Base-by-base conservation (phyloP, 2,797 vertebrate genomes). In the Peromyscus aztecus region DNA sequence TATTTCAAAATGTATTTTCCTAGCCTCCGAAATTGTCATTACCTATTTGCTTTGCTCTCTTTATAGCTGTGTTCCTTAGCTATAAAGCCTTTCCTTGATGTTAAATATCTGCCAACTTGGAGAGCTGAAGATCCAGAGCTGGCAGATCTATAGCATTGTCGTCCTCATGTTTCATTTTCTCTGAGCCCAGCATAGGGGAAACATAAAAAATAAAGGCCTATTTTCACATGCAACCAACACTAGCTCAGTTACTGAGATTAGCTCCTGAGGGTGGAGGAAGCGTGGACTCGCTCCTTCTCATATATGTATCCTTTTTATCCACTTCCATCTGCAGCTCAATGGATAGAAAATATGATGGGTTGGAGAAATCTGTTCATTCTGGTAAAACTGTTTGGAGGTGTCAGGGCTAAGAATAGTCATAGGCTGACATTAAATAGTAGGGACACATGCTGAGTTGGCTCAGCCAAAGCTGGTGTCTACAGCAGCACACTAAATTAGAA, bases 381-480 rank as follows among this genome's bases (percentile, higher is more conserved):
- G 85, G 93, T 89, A 94, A 59, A 98, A 95, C 40, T 87, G 82
- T 98, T 97, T 93, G 96, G 71, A 90, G 94, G 90, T 97, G 95
- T 97, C 90, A 94, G 97, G 97, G 93, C 8, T 29, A 98, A 97
- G 91, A 97, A 97, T 55, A 97, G 89, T 95, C 96, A 31, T 73
- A 31, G 82, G 92, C 81, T 97, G 91, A 97, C 97, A 98, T 98
- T 96, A 97, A 97, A 88, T 97, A 96, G 97, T 57, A 98, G 11
- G 96, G 94, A 84, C 97, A 77, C 57, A 96, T 73, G 80, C 75
- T 97, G 90, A 97, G 94, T 52, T 95, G 89, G 34, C 97, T 96
- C 95, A 93, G 75, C 61, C 91, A 90, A 97, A 96, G 85, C 97
- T 97, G 94, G 97, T 97, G 93, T 97, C 97, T 98, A 92, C 97